Evolutionary conservation across 2,888 invertebrate species (phyloP), one percentile per base, ranked within the genome.

Genomic region (Hypercompe scribonia): DNA sequence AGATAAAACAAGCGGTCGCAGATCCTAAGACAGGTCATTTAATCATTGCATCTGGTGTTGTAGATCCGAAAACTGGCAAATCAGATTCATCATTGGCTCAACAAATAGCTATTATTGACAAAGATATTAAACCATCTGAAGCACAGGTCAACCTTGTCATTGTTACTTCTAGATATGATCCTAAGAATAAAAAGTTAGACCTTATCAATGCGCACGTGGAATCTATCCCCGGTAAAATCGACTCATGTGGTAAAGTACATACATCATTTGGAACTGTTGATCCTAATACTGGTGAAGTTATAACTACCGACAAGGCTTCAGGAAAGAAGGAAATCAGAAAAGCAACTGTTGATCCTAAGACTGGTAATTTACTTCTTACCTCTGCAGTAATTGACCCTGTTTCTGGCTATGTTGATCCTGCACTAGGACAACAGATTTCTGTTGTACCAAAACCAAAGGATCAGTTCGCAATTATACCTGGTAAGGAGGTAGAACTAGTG

Each of bases 321-420:
- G 97, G 97, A 36, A 96, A 96, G 86, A 96, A 94, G 68, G 96
- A 96, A 78, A 87, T 96, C 10, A 96, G 96, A 83, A 96, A 96
- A 87, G 97, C 97, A n/a, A 92, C 96, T 77, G 93, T 96, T 71
- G 97, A 97, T 89, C 95, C 96, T 0, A 96, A 96, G 86, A 96
- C 96, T 0, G 96, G 97, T 65, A 96, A 96, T 85, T 82, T 96
- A 50, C 92, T 96, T 71, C 87, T 95, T 24, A 92, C 92, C 28
- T 95, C 97, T 72, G 94, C 95, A 3, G 96, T 95, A n/a, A 89
- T 93, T 10, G 96, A 96, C 82, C 96, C 96, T 3, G 94, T 94
- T 75, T 94, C 96, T 15, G 96, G 96, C 10, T 93, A 95, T 81
- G 89, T 95, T 28, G 96, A 96, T 82, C 84, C 93, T 54, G 92